Base-by-base conservation (phyloP, 1,140 invertebrate genomes). In the Paraescarpia echinospica region DNA sequence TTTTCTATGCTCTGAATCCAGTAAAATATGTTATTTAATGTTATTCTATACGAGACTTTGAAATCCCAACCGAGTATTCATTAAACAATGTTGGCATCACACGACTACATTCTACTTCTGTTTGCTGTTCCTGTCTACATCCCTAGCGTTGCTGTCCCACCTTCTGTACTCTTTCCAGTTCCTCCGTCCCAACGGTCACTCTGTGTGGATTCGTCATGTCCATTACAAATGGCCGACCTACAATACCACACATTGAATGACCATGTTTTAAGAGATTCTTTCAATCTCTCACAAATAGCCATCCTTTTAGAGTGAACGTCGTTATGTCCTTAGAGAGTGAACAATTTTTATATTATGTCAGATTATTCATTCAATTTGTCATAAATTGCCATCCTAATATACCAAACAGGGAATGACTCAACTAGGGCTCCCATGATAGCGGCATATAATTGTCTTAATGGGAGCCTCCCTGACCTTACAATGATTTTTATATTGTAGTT, bases 141-240 rank as follows among this genome's bases (percentile, higher is more conserved):
- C 59, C 8, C 22, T 12, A 77, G 2, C 14, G 22, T 77, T 77
- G 59, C 59, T 27, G 4, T 27, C 22, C 14, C 6, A 90, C 91
- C 88, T 88, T 34, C 89, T 94, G 92, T 1, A 94, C 22, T 31
- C 27, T 33, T 35, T 35, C 9, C 22, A 94, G 35, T 31, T 92
- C 91, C 1, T 90, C 41, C 27, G 31, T 18, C 33, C 34, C 90
- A 34, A 93, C 77, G 51, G 33, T 91, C 27, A 94, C 51, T 51
- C 41, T 90, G 27, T 89, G 51, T 27, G 93, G 92, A 35, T 93
- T 91, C n/a, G 92, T 41, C 34, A 94, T 33, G 35, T 94, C 93
- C 31, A 94, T 92, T 12, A 93, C 59, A 92, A 94, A 94, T 41
- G 93, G 93, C 22, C 93, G 89, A 14, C 92, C 92, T 89, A 22